Base-by-base conservation (phyloP, 2,113 vertebrate species). In the Myrmophylax atrothorax region DNA sequence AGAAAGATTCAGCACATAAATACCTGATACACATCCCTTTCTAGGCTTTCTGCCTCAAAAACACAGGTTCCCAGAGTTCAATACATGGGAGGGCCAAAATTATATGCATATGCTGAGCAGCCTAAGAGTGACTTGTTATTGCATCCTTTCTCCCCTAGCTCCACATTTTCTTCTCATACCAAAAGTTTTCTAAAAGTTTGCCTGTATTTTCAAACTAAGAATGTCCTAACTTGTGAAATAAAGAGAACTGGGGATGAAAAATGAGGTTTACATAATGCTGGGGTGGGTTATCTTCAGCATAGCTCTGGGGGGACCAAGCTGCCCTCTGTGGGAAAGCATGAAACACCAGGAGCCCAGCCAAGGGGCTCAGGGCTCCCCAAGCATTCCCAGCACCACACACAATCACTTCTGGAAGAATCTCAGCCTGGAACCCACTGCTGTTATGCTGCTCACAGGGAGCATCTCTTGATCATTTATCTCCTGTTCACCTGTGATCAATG, bases 311-410 rank as follows among this genome's bases (percentile, higher is more conserved):
- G 7, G 17, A 63, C 16, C 44, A 58, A 66, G 29, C 15, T 40
- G 31, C 52, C 70, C 14, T 77, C 56, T 3, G 1, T 11, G 16
- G 47, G 31, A 77, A 84, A 59, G 8, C 28, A 44, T 29, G 49
- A 53, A 52, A 31, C 15, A 26, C 13, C 29, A 19, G 42, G 16
- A 84, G 16, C 14, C 26, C 3, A 4, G 31, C 37, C 0, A 0
- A 87, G 49, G 13, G 14, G 18, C 35, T 81, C 47, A 29, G 33
- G 28, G 20, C 50, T 76, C 52, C 19, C 46, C 4, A 7, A 62
- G 46, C 50, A 80, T 33, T 83, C 11, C 7, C 26, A 77, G 24
- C 18, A 82, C 18, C 42, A 67, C 7, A 35, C 12, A 56, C 14
- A 49, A 9, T 17, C 5, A 19, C 19, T 84, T 85, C 72, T 77